Base-by-base conservation (phyloP, 1,140 invertebrate genomes). In the Dinothrombium tinctorium region DNA sequence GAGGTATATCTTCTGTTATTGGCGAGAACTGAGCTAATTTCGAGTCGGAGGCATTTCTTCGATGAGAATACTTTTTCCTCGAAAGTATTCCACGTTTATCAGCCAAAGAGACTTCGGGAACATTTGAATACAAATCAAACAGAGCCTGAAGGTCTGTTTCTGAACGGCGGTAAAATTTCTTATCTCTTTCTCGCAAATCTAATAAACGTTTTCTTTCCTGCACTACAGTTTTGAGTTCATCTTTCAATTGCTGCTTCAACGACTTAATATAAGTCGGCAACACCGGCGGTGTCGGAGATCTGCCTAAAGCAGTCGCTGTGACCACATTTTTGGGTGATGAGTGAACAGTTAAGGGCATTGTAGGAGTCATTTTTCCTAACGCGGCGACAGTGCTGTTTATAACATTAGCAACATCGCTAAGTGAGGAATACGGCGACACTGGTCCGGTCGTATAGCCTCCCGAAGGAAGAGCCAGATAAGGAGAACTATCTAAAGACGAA, bases 201-300 rank as follows among this genome's bases (percentile, higher is more conserved):
- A 62, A 50, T 45, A 59, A 50, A 23, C 56, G 50, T 39, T 58
- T 51, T 31, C 61, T 40, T 35, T 63, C 58, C 39, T 56, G 53
- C 8, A 60, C 59, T 6, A 59, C 61, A n/a, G 57, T 52, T 46
- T 62, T 57, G 20, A 67, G 49, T 49, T 69, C 67, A 42, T 68
- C 66, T 44, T 63, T 58, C n/a, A 69, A 53, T 41, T 66, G 56
- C 39, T 63, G 61, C 47, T 67, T 64, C 22, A 67, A 50, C 23
- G 54, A 60, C 49, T 62, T 62, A 56, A 68, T 54, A 41, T 61
- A 57, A 12, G 49, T 44, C 36, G 42, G 19, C 9, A 45, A 15
- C 37, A 39, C 43, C 9, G 35, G 24, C 11, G 22, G 14, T 8
- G 21, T 15, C 26, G 33, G 25, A 12, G 42, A 41, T 2, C 11